Base-by-base conservation (phyloP, 2,888 invertebrate species). In the Ormia ochracea region DNA sequence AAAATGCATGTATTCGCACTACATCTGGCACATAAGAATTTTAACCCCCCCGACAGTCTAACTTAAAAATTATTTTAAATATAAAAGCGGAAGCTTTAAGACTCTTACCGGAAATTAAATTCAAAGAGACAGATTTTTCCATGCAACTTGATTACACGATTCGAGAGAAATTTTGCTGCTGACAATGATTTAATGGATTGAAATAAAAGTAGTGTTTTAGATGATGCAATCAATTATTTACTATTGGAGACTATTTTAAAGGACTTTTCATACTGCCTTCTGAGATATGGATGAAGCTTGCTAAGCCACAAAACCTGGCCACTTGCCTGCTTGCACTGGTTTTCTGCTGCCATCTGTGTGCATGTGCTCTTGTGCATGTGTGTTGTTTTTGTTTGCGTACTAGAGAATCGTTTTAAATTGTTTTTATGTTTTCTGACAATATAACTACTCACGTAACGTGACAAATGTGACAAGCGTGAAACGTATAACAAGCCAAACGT, bases 401-500 rank as follows among this genome's bases (percentile, higher is more conserved):
- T 26, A 26, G 59, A 19, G 38, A 70, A 58, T 56, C 50, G 58
- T 65, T 65, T 70, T 31, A 54, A 43, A 52, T n/a, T 65, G 52
- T 78, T 78, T 69, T 50, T 78, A n/a, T n/a, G 50, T 65, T 66
- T 66, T 75, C 70, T 66, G 75, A 79, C 79, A 79, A 56, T 75
- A 79, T 79, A 79, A 79, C 79, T 65, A 79, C 79, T 79, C 79
- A 79, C 79, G 79, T 79, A 79, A 79, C 79, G 79, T 75, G 79
- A 79, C 79, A 79, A 79, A 79, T 79, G 79, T 79, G 75, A 79
- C 79, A 79, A 79, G 79, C 79, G 79, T 79, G 70, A 79, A 79
- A 65, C 75, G 70, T 79, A 79, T 79, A 79, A 79, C 79, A 79
- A 79, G 79, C 79, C 79, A 79, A 79, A 79, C 70, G 75, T 79